Percentiles rank a stretch among this genome's conserved stretches.
These are phyloP conservation scores for Cyanoderma ruficeps DNA, from an alignment of 2,113 vertebrate species.

Conservation along the genomic window DNA sequence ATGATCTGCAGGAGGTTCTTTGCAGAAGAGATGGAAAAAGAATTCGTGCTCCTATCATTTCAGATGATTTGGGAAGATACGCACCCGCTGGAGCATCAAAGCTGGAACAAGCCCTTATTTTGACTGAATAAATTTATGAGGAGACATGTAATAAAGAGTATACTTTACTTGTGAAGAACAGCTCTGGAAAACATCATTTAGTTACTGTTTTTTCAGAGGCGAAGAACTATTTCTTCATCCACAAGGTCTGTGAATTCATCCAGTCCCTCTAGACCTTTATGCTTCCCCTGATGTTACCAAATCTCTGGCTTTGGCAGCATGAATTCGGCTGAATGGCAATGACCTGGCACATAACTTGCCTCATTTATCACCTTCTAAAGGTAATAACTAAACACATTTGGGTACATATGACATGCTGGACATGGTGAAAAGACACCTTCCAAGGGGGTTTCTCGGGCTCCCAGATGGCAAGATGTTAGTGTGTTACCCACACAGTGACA, in stretches of 20 bases:
- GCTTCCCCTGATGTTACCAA: background rate
- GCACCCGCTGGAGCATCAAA: background rate
- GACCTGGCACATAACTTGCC: too few relatives aligned
- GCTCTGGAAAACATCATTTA: background rate
- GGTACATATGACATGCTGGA: background rate
- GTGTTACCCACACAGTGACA: background rate
- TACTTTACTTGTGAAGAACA: background rate
- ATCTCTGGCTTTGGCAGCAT: background rate
- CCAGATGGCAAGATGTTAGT: fast-evolving
- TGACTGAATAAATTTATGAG: background rate
- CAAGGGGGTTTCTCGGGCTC: fast-evolving
- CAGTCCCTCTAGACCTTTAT: background rate
- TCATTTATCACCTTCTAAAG: background rate
- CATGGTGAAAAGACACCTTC: background rate
- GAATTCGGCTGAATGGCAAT: background rate
- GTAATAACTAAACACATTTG: background rate
- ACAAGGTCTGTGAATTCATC: background rate
- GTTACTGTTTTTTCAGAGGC: background rate
- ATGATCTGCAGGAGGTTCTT: background rate
- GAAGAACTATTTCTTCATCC: background rate
- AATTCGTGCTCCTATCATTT: background rate
- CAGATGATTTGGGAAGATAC: background rate
- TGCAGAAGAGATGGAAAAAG: background rate
- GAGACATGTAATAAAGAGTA: background rate
- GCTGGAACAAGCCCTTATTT: background rate